Percentiles rank a stretch among this genome's conserved stretches.
phyloP scores from a whole-genome alignment of 2,888 invertebrate species.

The Pinctada fucata region DNA sequence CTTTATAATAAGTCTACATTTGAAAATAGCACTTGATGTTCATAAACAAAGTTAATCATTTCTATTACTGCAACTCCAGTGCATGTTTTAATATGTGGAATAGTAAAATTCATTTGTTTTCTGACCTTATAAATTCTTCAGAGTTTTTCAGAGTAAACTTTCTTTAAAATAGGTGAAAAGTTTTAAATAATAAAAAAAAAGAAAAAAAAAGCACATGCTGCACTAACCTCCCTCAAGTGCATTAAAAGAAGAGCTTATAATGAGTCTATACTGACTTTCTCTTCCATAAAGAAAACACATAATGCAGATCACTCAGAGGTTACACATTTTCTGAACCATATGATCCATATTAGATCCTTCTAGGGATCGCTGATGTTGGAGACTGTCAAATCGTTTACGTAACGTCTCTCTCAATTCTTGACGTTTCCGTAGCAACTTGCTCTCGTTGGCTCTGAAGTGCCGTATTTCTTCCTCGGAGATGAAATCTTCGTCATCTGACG shows the following conservation, averaged over 20 bases:
- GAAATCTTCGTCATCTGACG: slow-evolving; percentile 82
- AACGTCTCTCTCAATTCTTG: slow-evolving; percentile 89
- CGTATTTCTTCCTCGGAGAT: slow-evolving; percentile 93
- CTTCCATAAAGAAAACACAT: too few species aligned
- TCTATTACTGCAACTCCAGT: too few species aligned
- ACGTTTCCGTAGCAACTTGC: slow-evolving; percentile 87
- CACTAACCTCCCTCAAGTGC: not conserved
- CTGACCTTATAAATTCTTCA: too few species aligned
- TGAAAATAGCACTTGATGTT: too few species aligned
- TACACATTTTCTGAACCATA: slow-evolving; percentile 34
- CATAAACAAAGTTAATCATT: too few species aligned
- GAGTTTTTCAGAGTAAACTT: not conserved
- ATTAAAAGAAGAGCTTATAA: too few species aligned
- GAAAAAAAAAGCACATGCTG: slow-evolving; percentile 3
- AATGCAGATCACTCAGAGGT: slow-evolving; percentile 19
- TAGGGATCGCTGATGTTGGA: slow-evolving; percentile 57
- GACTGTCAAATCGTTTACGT: slow-evolving; percentile 85
- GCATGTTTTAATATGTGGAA: too few species aligned
- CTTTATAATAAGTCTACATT: too few species aligned
- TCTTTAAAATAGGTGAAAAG: not conserved
- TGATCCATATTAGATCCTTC: slow-evolving; percentile 22
- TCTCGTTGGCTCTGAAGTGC: slow-evolving; percentile 89
- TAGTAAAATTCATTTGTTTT: too few species aligned
- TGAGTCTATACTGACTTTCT: too few species aligned
- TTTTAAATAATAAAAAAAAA: not conserved